These are phyloP conservation scores for Scelioninae gen. 1 DNA, from an alignment of 2,888 invertebrate species.

Conservation along the genomic window DNA sequence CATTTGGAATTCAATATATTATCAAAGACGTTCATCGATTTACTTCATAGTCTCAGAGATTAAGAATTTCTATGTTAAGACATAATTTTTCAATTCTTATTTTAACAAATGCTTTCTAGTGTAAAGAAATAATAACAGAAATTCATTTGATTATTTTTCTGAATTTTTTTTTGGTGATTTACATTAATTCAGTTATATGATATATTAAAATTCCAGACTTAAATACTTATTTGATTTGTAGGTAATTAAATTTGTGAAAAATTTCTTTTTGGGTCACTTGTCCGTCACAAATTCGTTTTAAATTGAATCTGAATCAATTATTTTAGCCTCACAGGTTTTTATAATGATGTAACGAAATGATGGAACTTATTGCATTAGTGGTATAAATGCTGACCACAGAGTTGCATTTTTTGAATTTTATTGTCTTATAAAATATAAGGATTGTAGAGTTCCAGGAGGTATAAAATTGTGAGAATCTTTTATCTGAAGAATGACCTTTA, in stretches of 20 bases:
- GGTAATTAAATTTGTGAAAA: background rate
- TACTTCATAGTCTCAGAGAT: too few species aligned
- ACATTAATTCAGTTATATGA: too few species aligned
- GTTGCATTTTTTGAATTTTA: background rate
- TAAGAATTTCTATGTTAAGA: too few species aligned
- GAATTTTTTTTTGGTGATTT: too few species aligned
- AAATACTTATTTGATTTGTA: background rate
- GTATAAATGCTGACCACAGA: background rate
- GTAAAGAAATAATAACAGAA: too few species aligned
- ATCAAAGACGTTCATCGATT: too few species aligned
- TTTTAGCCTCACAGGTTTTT: background rate
- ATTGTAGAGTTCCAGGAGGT: too few species aligned
- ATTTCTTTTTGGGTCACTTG: background rate
- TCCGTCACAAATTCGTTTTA: slow-evolving; percentile 2
- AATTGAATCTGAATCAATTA: slow-evolving; percentile 4
- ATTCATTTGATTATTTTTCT: too few species aligned
- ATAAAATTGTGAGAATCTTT: too few species aligned
- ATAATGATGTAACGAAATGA: background rate
- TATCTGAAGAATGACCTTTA: too few species aligned
- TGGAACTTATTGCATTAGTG: slow-evolving; percentile 1
- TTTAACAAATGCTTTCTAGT: too few species aligned
- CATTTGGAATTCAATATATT: background rate
- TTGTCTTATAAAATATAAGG: background rate
- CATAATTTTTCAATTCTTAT: too few species aligned
- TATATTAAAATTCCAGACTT: background rate